A percentile compares a stretch with the other conserved stretches of the same genome.
phyloP scores from a whole-genome alignment of 92 coral and sea anemone genomes.

The Actinernus sp. region DNA sequence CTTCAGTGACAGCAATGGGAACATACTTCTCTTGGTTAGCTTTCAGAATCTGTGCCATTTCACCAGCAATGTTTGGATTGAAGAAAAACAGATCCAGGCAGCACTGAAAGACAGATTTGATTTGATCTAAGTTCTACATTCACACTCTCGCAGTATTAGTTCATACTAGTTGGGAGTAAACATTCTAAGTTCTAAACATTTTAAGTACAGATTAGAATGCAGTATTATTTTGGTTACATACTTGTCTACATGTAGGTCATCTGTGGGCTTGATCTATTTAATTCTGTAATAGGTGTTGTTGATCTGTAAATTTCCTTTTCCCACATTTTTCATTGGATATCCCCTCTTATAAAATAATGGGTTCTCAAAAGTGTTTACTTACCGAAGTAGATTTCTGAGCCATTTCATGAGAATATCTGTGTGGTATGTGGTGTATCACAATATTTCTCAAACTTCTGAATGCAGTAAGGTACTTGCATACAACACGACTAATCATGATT shows the following conservation, averaged over 20 bases:
- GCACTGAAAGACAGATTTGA: slow-evolving; percentile 56
- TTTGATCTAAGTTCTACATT: not conserved
- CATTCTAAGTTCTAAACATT: too few relatives aligned
- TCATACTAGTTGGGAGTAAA: too few relatives aligned
- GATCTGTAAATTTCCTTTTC: too few relatives aligned
- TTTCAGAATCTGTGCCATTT: slow-evolving; percentile 68
- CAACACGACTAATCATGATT: slow-evolving; percentile 47
- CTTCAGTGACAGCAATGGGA: not conserved
- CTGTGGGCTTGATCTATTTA: too few relatives aligned
- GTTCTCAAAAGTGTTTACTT: too few relatives aligned
- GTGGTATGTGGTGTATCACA: slow-evolving; percentile 72
- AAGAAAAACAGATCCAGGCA: slow-evolving; percentile 60
- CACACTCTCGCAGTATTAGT: too few relatives aligned
- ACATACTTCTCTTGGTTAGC: slow-evolving; percentile 65
- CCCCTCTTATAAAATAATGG: too few relatives aligned
- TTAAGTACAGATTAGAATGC: too few relatives aligned
- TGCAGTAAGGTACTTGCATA: slow-evolving; percentile 38
- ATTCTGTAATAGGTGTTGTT: too few relatives aligned
- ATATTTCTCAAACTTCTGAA: slow-evolving; percentile 22
- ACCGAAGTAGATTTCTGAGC: slow-evolving; percentile 51
- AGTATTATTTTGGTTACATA: too few relatives aligned
- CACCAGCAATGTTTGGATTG: slow-evolving; percentile 70
- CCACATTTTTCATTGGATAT: too few relatives aligned
- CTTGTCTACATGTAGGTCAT: too few relatives aligned
- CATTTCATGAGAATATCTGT: slow-evolving; percentile 54